phyloP scores from a whole-genome alignment of 1,140 invertebrate species.

The Nylanderia fulva region DNA sequence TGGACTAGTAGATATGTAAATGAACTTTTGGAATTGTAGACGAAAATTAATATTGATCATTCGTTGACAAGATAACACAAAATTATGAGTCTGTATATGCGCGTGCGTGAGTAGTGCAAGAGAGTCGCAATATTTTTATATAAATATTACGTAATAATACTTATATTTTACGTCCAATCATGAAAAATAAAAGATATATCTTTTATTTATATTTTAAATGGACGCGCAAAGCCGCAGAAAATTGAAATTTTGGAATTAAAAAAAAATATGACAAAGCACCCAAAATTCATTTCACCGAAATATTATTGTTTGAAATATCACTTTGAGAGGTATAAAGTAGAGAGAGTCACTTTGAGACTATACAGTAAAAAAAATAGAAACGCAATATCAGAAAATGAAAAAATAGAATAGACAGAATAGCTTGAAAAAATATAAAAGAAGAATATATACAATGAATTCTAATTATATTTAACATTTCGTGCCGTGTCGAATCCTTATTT shows the following conservation, averaged over 20 bases:
- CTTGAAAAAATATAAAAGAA: background rate
- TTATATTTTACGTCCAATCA: background rate
- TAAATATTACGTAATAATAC: background rate
- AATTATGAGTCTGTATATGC: background rate
- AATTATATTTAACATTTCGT: background rate
- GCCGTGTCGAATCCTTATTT: background rate
- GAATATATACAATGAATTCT: background rate
- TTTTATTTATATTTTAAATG: constrained; percentile 27
- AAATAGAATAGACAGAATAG: background rate
- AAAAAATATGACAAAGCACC: constrained; percentile 2
- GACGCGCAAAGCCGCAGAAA: background rate
- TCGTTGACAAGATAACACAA: no score
- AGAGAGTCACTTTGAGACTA: no score
- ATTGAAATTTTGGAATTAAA: constrained; percentile 22
- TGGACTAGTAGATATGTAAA: constrained; percentile 36
- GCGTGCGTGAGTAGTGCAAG: no score
- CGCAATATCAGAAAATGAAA: background rate
- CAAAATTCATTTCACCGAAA: constrained; percentile 58
- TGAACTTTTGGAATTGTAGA: background rate
- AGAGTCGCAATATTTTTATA: background rate
- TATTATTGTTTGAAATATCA: constrained; percentile 52
- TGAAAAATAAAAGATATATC: constrained; percentile 13
- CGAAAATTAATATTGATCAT: background rate
- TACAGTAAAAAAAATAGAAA: no score
- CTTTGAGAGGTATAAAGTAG: constrained; percentile 16